Percentiles rank a stretch among this genome's conserved stretches.
phyloP scores from a whole-genome alignment of 2,113 vertebrate genomes.

The Heterocephalus glaber region DNA sequence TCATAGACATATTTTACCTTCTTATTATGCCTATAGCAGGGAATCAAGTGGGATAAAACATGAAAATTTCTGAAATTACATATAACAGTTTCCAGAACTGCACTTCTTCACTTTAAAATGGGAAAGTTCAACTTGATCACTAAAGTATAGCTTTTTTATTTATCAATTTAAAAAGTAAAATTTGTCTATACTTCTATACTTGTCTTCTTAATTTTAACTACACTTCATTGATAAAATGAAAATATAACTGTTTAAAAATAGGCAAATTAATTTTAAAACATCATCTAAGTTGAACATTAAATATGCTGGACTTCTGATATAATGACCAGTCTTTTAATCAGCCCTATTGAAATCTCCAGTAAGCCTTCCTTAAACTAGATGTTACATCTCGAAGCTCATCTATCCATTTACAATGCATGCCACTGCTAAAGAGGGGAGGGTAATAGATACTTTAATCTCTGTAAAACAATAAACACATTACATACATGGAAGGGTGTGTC shows the following conservation, averaged over 20 bases:
- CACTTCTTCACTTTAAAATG: constrained; percentile 4
- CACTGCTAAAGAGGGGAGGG: neutral
- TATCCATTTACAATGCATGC: neutral
- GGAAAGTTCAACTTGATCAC: neutral
- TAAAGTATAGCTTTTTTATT: neutral
- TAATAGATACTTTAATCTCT: neutral
- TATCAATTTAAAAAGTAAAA: neutral
- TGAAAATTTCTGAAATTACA: neutral
- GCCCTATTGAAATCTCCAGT: neutral
- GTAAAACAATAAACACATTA: neutral
- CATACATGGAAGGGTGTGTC: neutral
- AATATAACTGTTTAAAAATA: neutral
- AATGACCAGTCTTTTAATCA: constrained; percentile 3
- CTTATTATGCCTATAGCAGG: neutral
- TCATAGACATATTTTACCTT: neutral
- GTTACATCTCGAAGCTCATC: neutral
- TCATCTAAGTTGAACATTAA: neutral
- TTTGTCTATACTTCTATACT: neutral
- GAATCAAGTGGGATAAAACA: neutral
- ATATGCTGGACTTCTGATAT: neutral
- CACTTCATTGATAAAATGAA: constrained; percentile 27
- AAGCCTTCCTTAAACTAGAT: constrained; percentile 3
- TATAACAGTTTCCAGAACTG: constrained; percentile 9
- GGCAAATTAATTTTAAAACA: constrained; percentile 21
- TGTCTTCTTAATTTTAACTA: constrained; percentile 34